phyloP scores from a whole-genome alignment of 1,140 invertebrate species.

The Goniozus legneri region DNA sequence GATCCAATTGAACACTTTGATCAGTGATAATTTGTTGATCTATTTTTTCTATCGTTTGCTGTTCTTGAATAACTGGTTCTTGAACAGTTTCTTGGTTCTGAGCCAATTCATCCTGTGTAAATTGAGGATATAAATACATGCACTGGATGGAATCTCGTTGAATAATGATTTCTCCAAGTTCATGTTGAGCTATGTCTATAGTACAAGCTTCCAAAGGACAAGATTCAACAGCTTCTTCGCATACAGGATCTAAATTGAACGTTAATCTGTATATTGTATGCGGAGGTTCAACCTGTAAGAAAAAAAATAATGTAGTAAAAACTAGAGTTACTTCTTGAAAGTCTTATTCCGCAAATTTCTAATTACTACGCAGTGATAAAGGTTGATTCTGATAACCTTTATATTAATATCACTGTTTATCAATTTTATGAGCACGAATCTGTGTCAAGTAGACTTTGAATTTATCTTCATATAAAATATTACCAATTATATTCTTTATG shows the following conservation, averaged over 20 bases:
- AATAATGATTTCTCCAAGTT: slow-evolving; percentile 29
- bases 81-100: slow-evolving; percentile 17
- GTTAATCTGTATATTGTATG: slow-evolving; percentile 37
- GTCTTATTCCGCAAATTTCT: not conserved
- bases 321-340: slow-evolving; percentile 1
- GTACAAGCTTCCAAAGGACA: slow-evolving; percentile 41
- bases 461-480: too few relatives aligned
- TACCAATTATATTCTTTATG: too few relatives aligned
- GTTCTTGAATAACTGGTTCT: slow-evolving; percentile 18
- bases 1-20: slow-evolving; percentile 34
- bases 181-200: slow-evolving; percentile 37
- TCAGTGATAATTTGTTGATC: slow-evolving; percentile 35
- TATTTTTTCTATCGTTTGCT: slow-evolving; percentile 33
- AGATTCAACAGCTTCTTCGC: slow-evolving; percentile 19
- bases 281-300: slow-evolving; percentile 35
- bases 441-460: too few relatives aligned
- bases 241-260: slow-evolving; percentile 36
- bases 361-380: not conserved
- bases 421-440: not conserved
- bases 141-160: slow-evolving; percentile 38
- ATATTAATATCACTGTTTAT: not conserved
- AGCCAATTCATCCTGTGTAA: slow-evolving; percentile 15
- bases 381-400: slow-evolving; percentile 3
- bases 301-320: not conserved
- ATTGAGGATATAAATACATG: slow-evolving; percentile 32